Conservation (phyloP, 2,888 invertebrate species). For the Dasypolia templi region DNA sequence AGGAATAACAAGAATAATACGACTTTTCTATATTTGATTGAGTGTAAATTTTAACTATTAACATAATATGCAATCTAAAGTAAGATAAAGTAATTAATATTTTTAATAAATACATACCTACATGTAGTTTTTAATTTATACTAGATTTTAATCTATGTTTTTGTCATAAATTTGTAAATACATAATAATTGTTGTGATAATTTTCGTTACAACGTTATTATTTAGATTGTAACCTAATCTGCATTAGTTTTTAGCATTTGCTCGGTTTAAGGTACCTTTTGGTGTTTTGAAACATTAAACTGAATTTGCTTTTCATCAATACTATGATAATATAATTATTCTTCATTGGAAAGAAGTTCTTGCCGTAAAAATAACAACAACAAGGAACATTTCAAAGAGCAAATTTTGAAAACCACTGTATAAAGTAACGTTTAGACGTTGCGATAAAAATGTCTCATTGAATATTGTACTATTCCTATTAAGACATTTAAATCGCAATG, state of each 20-base stretch:
- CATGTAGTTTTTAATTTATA: slow-evolving; percentile 65
- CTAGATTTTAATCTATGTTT: slow-evolving; percentile 55
- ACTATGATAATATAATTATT: background rate
- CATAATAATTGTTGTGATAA: slow-evolving; percentile 76
- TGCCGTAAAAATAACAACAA: slow-evolving; percentile 11
- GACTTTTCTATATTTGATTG: slow-evolving; percentile 50
- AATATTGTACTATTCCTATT: slow-evolving; percentile 47
- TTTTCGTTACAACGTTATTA: slow-evolving; percentile 60
- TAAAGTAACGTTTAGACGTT: slow-evolving; percentile 29
- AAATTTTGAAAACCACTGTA: slow-evolving; percentile 28
- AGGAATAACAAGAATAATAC: slow-evolving; percentile 29
- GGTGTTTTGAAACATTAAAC: background rate
- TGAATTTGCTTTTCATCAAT: background rate
- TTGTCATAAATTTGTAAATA: slow-evolving; percentile 68
- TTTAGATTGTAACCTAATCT: slow-evolving; percentile 38
- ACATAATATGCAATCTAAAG: slow-evolving; percentile 48
- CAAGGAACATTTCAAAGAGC: background rate
- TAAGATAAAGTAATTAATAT: slow-evolving; percentile 64
- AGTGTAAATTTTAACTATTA: slow-evolving; percentile 52
- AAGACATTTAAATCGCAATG: slow-evolving; percentile 31
- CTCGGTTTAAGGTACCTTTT: background rate
- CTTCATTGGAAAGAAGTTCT: background rate
- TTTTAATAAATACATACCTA: slow-evolving; percentile 63
- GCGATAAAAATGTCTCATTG: slow-evolving; percentile 33
- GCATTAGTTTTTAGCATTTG: slow-evolving; percentile 35